Conservation (phyloP, 2,113 vertebrate genomes). For the Xenopus tropicalis region DNA sequence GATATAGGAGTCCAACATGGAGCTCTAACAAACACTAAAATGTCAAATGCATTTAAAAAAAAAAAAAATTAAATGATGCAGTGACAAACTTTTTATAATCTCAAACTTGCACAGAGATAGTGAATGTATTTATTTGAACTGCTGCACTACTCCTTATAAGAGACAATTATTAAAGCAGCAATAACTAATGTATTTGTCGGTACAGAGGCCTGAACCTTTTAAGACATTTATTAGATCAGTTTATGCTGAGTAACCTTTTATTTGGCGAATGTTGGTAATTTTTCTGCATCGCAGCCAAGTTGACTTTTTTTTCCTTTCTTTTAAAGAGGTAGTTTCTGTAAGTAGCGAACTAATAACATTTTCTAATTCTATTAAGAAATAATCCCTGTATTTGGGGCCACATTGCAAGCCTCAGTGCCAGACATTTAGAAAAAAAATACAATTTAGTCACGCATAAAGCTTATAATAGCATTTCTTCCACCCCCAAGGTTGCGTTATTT, state of each 20-base stretch:
- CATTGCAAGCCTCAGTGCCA: no score
- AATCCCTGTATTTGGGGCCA: no score
- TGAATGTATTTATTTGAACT: conserved; percentile 8
- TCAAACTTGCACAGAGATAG: no score
- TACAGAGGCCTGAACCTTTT: conserved; percentile 7
- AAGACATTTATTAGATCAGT: conserved; percentile 20
- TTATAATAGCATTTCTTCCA: no score
- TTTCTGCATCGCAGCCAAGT: conserved; percentile 6
- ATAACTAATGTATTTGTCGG: neutral
- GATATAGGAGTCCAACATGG: no score
- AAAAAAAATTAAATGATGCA: neutral
- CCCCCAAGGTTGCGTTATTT: no score
- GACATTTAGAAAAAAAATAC: no score
- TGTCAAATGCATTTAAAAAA: neutral
- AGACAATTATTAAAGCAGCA: conserved; percentile 17
- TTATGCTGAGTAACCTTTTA: conserved; percentile 34
- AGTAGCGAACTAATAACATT: neutral
- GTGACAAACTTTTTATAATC: neutral
- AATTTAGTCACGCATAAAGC: no score
- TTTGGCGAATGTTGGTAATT: conserved; percentile 10
- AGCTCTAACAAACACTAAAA: no score
- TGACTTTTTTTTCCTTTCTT: neutral
- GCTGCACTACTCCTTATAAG: conserved; percentile 4
- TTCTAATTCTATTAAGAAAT: no score
- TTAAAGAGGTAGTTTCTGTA: conserved; percentile 13